Conservation (phyloP, 2,888 invertebrate species). For the Oxycera nigricornis region DNA sequence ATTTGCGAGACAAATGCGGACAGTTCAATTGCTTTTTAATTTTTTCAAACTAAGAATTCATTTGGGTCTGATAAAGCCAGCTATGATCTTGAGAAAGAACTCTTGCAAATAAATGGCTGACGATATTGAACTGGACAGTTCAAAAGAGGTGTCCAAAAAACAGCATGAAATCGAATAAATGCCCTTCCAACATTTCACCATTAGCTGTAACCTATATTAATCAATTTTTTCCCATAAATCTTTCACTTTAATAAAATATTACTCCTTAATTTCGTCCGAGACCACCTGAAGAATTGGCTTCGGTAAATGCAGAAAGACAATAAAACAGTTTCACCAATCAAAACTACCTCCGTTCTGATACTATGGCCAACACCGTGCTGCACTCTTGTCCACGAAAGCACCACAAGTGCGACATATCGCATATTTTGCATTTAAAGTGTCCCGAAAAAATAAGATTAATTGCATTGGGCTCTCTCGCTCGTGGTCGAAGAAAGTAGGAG, state of each 20-base stretch:
- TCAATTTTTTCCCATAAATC: conserved; percentile 23
- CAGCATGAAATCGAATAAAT: too few species aligned
- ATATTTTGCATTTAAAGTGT: conserved; percentile 29
- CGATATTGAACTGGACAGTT: too few species aligned
- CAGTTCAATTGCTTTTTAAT: too few species aligned
- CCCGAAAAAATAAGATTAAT: conserved; percentile 9
- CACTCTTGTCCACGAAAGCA: conserved; percentile 6
- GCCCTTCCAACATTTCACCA: background rate
- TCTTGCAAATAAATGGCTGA: too few species aligned
- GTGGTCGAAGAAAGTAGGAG: background rate
- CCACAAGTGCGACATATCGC: conserved; percentile 32
- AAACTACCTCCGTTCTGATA: background rate
- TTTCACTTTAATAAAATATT: conserved; percentile 26
- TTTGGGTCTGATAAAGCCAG: too few species aligned
- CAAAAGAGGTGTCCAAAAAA: too few species aligned
- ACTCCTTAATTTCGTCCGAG: background rate
- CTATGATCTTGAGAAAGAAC: too few species aligned
- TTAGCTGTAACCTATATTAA: background rate
- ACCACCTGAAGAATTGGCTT: background rate
- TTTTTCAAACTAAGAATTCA: too few species aligned
- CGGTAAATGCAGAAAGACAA: background rate
- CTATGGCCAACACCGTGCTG: background rate
- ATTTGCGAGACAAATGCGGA: too few species aligned
- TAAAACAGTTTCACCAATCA: conserved; percentile 18
- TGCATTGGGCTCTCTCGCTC: background rate